Base-by-base conservation (phyloP, 37 sponge, comb jelly and placozoan genomes). In the Chondrilla cf. caribensis region DNA sequence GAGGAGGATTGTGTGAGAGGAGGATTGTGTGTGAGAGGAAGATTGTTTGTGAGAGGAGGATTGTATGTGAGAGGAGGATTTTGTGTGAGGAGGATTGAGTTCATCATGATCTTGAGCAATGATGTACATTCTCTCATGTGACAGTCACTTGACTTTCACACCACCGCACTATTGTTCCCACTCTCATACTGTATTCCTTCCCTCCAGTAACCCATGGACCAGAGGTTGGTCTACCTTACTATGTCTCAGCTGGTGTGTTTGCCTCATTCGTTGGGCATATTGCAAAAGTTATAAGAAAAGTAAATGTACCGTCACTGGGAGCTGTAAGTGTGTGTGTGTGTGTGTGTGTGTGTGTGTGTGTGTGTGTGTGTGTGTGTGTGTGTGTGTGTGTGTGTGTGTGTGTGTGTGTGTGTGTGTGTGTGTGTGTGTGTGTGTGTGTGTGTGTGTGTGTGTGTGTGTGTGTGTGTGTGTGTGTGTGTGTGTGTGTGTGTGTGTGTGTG, bases 281-380 rank as follows among this genome's bases (percentile, higher is more conserved):
- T 66, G 54, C 57, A n/a, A 87, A 83, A 38, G 28, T 77, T 15
- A 51, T 43, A 5, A 29, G 70, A n/a, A 62, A 79, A 3, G 21
- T 38, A 14, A 25, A 41, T 39, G 58, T 79, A 1, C 64, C 62
- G 0, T 87, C 88, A 33, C 88, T 87, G 14, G 88, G 88, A 79
- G 88, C 88, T 35, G 88, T 87, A 59, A 83, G 88, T 79, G 28
- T 15, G 43, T 22, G 64, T 67, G 68, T 29, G 7, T 29, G 33
- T 67, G 35, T 67, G 68, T 8, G 68, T 18, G 68, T 2, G 31
- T 28, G 68, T 8, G 32, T 28, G 1, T 67, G 68, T 67, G 68
- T 67, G 35, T 26, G 7, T 3, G n/a, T 2, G 25, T 6, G 2
- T n/a, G 2, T n/a, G 25, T 35, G 88, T 87, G 71, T 79, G 88